A percentile compares a stretch with the other conserved stretches of the same genome.
These are phyloP conservation scores for Drepana falcataria DNA, from an alignment of 2,888 invertebrate species.

Conservation along the genomic window DNA sequence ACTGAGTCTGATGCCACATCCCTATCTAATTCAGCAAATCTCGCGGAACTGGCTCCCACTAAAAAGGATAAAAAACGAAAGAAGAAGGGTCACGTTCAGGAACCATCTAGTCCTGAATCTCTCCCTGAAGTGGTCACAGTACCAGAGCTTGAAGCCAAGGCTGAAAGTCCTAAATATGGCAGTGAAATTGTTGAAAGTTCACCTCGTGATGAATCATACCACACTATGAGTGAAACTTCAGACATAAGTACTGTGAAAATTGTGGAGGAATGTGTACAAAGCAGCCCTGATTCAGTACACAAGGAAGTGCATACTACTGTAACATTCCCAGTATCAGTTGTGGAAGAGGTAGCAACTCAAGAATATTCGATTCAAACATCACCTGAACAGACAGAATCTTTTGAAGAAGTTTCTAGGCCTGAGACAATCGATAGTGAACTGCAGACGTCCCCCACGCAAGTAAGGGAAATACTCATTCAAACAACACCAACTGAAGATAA, in stretches of 20 bases:
- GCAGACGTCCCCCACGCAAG: conserved; percentile 75
- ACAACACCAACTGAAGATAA: conserved; percentile 77
- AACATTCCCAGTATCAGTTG: conserved; percentile 76
- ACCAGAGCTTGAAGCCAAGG: conserved; percentile 33
- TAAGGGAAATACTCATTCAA: conserved; percentile 78
- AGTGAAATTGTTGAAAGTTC: conserved; percentile 70
- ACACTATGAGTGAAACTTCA: conserved; percentile 78
- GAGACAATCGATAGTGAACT: conserved; percentile 59
- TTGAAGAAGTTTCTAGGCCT: conserved; percentile 38
- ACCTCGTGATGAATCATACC: conserved; percentile 79
- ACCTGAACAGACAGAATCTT: conserved; percentile 69
- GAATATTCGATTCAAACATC: conserved; percentile 80
- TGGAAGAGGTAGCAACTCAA: conserved; percentile 78
- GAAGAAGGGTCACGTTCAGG: conserved; percentile 62
- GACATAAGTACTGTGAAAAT: conserved; percentile 81
- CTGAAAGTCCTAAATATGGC: conserved; percentile 66
- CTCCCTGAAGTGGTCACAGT: conserved; percentile 20
- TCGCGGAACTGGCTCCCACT: conserved; percentile 31
- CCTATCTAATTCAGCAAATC: conserved; percentile 44
- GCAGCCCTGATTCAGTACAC: conserved; percentile 64
- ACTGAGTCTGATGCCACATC: conserved; percentile 60
- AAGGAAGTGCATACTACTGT: conserved; percentile 76
- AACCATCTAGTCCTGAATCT: conserved; percentile 21
- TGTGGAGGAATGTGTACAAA: conserved; percentile 80
- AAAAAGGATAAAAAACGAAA: conserved; percentile 71